Evolutionary conservation across 2,797 vertebrate species (phyloP), one percentile per base, ranked within the genome.

Genomic region (Malurus leucopterus): DNA sequence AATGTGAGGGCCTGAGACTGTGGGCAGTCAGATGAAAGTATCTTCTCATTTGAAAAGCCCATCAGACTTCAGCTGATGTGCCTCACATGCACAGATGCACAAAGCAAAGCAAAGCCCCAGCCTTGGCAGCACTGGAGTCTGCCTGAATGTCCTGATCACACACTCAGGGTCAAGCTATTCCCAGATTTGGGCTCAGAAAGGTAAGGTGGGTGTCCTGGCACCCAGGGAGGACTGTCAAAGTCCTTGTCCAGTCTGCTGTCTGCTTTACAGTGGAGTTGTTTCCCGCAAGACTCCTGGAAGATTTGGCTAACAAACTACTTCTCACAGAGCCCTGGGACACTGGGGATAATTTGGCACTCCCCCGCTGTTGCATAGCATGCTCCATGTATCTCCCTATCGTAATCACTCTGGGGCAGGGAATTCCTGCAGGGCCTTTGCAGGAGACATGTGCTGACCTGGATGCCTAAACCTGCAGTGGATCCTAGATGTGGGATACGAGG

Each of bases 101-200:
- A 77, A 91, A 93, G 93, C 82, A 80, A 93, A 92, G 92, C 43
- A 1, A 94, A 93, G 90, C 46, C 43, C 21, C 59, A 74, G 70
- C 76, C 62, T 30, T 59, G 34, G 73, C 57, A 88, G 63, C 64
- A 49, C 54, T 3, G 1, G 38, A 57, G n/a, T 22, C 68, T 72
- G 44, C 47, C 63, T 49, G n/a, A 20, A 0, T 18, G 29, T 58
- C 44, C 67, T 71, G 18, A 55, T 74, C 44, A 38, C 86, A 61
- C 14, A 67, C 1, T 12, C 20, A 22, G 18, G 4, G 23, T 68
- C 40, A 75, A 59, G 64, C 34, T 30, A 59, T 49, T 71, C 74
- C 59, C 57, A 67, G 55, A 58, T 44, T 3, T 58, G 30, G 36
- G 36, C 55, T 91, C 67, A 72, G 84, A 74, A 85, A 47, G 41